Evolutionary conservation across 2,113 vertebrate species (phyloP).

Genomic region (Rhabdornis inornatus): DNA sequence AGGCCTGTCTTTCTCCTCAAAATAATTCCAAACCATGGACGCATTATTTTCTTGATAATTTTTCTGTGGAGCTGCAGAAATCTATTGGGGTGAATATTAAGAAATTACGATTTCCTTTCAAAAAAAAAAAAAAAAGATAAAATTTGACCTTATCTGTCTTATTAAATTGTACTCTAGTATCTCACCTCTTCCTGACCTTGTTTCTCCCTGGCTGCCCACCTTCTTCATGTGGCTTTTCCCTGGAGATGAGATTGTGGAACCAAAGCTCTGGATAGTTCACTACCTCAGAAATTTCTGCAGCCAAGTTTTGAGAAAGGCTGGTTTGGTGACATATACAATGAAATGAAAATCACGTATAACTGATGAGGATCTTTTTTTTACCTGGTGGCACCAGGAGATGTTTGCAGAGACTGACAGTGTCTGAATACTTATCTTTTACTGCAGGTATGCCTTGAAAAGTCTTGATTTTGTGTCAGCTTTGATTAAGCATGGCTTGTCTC

Average conservation of each 20-base stretch:
- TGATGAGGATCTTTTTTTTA: constrained; percentile 59
- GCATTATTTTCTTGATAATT: background rate
- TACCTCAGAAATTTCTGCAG: background rate
- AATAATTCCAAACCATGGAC: background rate
- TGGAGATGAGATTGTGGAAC: background rate
- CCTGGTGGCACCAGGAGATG: constrained; percentile 66
- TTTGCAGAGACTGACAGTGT: constrained; percentile 74
- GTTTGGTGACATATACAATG: background rate
- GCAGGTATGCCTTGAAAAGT: constrained; percentile 67
- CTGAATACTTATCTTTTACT: constrained; percentile 67
- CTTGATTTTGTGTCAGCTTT: constrained; percentile 76
- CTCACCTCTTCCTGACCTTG: background rate
- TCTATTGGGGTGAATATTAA: background rate
- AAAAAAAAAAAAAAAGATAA: background rate
- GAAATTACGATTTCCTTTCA: background rate
- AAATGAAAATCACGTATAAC: constrained; percentile 45
- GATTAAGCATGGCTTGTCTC: constrained; percentile 55
- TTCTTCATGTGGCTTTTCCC: background rate
- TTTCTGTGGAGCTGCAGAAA: background rate
- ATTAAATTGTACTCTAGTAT: background rate
- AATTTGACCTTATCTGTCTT: background rate
- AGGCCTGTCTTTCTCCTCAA: background rate
- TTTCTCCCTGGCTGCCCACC: background rate
- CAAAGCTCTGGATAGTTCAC: background rate
- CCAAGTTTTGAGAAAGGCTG: background rate